phyloP scores from a whole-genome alignment of 2,113 vertebrate species.

The Mellivora capensis region DNA sequence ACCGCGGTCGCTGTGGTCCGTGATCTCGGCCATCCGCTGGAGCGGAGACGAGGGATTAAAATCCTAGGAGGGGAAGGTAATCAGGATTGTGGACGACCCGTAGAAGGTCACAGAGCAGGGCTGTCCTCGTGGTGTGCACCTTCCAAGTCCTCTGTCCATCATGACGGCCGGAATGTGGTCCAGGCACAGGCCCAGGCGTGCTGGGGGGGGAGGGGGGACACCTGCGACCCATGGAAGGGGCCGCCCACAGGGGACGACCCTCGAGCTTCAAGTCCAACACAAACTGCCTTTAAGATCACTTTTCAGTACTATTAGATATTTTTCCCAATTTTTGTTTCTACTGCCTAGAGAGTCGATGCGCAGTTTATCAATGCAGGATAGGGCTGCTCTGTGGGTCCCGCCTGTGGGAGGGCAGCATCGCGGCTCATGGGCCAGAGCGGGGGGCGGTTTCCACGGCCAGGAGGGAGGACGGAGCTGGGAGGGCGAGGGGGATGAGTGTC shows the following conservation, averaged over 20 bases:
- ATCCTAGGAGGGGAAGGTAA: background rate
- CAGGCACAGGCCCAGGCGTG: background rate
- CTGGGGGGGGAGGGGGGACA: too few species aligned
- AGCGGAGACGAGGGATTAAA: background rate
- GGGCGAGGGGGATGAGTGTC: slow-evolving; percentile 67
- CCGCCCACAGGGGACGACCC: fast-evolving
- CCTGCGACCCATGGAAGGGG: background rate
- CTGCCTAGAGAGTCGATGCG: background rate
- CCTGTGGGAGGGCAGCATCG: fast-evolving
- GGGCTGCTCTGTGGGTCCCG: background rate
- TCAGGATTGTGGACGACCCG: background rate
- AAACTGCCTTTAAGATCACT: background rate
- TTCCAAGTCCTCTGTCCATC: background rate
- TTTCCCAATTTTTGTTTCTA: background rate
- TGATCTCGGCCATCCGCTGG: fast-evolving
- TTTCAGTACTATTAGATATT: background rate
- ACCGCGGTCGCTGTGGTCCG: background rate
- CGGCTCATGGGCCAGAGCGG: too few species aligned
- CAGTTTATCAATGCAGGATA: background rate
- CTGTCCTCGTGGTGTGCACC: background rate
- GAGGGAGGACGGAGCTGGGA: background rate
- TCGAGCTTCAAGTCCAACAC: background rate
- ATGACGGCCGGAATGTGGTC: background rate
- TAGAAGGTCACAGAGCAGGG: background rate
- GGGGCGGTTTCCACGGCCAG: background rate